phyloP scores from a whole-genome alignment of 1,140 invertebrate species.

The Macrobrachium rosenbergii region DNA sequence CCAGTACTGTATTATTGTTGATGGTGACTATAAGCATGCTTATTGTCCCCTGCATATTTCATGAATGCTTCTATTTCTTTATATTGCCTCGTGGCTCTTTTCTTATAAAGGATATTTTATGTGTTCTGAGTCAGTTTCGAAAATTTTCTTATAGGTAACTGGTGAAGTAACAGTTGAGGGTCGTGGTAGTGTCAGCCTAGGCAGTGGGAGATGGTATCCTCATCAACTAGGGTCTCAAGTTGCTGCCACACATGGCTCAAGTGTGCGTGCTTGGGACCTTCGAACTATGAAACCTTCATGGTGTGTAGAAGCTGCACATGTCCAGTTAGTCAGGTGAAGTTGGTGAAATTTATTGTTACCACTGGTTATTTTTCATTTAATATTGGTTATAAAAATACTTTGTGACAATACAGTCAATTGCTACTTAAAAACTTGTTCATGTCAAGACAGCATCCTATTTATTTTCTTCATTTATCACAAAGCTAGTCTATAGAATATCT shows the following conservation, averaged over 20 bases:
- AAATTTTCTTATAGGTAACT: conserved; percentile 73
- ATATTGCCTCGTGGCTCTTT: background rate
- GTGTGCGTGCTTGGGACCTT: conserved; percentile 89
- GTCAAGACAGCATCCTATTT: too few relatives aligned
- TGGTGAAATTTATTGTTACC: background rate
- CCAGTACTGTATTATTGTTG: too few relatives aligned
- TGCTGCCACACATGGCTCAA: conserved; percentile 85
- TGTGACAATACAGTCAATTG: background rate
- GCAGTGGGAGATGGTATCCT: conserved; percentile 89
- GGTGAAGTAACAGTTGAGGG: conserved; percentile 44
- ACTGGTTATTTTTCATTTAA: background rate
- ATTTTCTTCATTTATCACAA: too few relatives aligned
- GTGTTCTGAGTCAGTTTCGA: too few relatives aligned
- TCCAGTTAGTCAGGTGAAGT: conserved; percentile 80
- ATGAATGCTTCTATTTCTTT: background rate
- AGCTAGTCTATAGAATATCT: background rate
- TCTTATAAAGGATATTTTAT: background rate
- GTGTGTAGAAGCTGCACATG: conserved; percentile 88
- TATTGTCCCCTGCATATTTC: background rate
- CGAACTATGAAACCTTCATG: conserved; percentile 82
- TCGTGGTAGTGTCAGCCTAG: conserved; percentile 41
- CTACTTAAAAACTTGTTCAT: too few relatives aligned
- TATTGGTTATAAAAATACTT: background rate
- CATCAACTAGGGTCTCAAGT: conserved; percentile 91
- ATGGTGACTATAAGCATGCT: too few relatives aligned